Evolutionary conservation across 2,797 vertebrate genomes (phyloP), one percentile per base, ranked within the genome.

Genomic region (Crocidura indochinensis): DNA sequence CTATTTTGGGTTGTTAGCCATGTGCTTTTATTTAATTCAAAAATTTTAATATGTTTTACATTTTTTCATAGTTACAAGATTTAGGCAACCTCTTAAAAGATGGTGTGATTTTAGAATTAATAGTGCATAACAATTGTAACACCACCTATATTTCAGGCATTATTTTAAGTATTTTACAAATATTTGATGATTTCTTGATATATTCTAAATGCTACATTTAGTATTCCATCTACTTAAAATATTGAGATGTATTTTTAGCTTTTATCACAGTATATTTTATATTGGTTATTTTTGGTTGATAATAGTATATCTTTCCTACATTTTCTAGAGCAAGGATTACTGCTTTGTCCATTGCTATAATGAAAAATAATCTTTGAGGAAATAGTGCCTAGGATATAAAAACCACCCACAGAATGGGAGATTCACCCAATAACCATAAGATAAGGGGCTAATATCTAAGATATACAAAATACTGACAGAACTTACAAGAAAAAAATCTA

Each of bases 191-290:
- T 46, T 27, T 46, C 62, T 6, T 78, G 74, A 60, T 3, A 91
- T 64, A 75, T 94, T 82, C 29, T 93, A 78, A 89, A 44, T 71
- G 19, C 81, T 74, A 80, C 6, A 2, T 87, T 92, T 74, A 51
- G 29, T 81, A 90, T 44, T 94, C 31, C 65, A 3, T 49, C 62
- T 90, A 49, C 8, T 87, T 79, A 80, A 65, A 65, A 62, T 8
- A 80, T 22, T 22, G 60, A 6, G 44, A 44, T 87, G 20, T 62
- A 74, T 72, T 88, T 20, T 27, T 78, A 89, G 12, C 20, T 92
- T 60, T 85, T 71, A 74, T 72, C 11, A 47, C 3, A 60, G 31
- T 38, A 6, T 75, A n/a, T 84, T 84, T 88, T 74, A 12, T 60
- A 22, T 90, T 29, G 31, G n/a, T 87, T 91, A 10, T 64, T 86